Evolutionary conservation across 2,888 invertebrate species (phyloP), one percentile per base, ranked within the genome.

Genomic region (Volucella zonaria): DNA sequence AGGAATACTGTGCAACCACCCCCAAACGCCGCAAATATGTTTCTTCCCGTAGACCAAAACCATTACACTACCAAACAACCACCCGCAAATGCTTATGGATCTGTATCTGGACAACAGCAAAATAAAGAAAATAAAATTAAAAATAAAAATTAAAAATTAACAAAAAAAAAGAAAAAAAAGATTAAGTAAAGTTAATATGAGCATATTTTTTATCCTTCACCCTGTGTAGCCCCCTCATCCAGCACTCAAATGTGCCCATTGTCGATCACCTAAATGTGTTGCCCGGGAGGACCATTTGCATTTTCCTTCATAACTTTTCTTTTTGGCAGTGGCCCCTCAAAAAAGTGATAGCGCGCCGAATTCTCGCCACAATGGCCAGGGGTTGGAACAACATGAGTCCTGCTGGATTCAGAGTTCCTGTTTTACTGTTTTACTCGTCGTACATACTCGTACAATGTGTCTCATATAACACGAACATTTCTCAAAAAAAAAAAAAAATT

Each of bases 381-480:
- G 42, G n/a, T 15, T 43, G 38, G 40, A 43, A 14, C 40, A 59
- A 38, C 78, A 79, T 80, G 81, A 85, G 68, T 71, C 49, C 71
- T 45, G 54, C 59, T 70, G 54, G 38, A 73, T 68, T 82, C 74
- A 64, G 42, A 56, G 64, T 79, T 82, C 64, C 79, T 74, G 81
- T 68, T 76, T 81, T 85, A 52, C 45, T n/a, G n/a, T n/a, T n/a
- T n/a, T n/a, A n/a, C n/a, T n/a, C n/a, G n/a, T 58, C 73, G 68
- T 61, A 66, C 73, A 77, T 67, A 31, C 6, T 6, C 31, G 31
- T 31, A 81, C 85, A 85, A 85, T 81, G 81, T 83, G 75, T 85
- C 80, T 80, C 85, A 81, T 81, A 85, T 81, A 83, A 76, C 76
- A 68, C 76, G 56, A 76, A 77, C 62, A 83, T 71, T 82, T 68